A percentile compares a stretch with the other conserved stretches of the same genome.
Conservation (phyloP, 2,797 vertebrate genomes). For the Amniataba percoides region DNA sequence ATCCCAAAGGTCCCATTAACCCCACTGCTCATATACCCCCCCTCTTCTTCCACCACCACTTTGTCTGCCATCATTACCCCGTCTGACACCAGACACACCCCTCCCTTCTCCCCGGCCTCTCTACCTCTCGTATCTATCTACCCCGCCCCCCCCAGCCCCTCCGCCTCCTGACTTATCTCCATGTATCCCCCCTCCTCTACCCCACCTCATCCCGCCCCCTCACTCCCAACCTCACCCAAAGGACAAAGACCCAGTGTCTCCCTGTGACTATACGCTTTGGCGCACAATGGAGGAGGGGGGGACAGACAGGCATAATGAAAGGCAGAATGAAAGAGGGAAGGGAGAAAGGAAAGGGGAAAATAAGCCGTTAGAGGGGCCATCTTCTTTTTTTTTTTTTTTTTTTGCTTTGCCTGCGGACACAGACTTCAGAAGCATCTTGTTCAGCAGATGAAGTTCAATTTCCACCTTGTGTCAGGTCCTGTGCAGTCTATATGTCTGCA, state of each 20-base stretch:
- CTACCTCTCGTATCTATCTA: slow-evolving; percentile 28
- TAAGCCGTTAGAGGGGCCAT: slow-evolving; percentile 22
- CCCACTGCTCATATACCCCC: slow-evolving; percentile 49
- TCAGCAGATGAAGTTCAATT: slow-evolving; percentile 17
- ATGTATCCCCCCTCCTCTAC: slow-evolving; percentile 30
- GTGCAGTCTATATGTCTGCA: background rate
- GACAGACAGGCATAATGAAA: slow-evolving; percentile 60
- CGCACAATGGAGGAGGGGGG: slow-evolving; percentile 68
- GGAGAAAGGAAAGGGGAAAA: slow-evolving; percentile 35
- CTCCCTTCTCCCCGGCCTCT: slow-evolving; percentile 40
- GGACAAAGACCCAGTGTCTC: slow-evolving; percentile 81
- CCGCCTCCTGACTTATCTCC: slow-evolving; percentile 52
- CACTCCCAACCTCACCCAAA: slow-evolving; percentile 63
- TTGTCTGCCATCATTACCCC: slow-evolving; percentile 53
- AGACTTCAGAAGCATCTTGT: slow-evolving; percentile 27
- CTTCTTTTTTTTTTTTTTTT: slow-evolving; percentile 14
- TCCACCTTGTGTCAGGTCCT: background rate
- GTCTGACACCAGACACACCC: slow-evolving; percentile 62
- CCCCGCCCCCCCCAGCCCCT: background rate
- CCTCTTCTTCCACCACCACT: slow-evolving; percentile 20
- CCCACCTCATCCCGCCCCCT: slow-evolving; percentile 42
- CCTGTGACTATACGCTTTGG: slow-evolving; percentile 55
- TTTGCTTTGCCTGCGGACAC: slow-evolving; percentile 10
- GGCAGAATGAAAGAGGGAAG: slow-evolving; percentile 44
- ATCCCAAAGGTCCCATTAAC: slow-evolving; percentile 72